Evolutionary conservation across 2,888 invertebrate species (phyloP), one percentile per base, ranked within the genome.

Genomic region (Orthonychiurus folsomi): DNA sequence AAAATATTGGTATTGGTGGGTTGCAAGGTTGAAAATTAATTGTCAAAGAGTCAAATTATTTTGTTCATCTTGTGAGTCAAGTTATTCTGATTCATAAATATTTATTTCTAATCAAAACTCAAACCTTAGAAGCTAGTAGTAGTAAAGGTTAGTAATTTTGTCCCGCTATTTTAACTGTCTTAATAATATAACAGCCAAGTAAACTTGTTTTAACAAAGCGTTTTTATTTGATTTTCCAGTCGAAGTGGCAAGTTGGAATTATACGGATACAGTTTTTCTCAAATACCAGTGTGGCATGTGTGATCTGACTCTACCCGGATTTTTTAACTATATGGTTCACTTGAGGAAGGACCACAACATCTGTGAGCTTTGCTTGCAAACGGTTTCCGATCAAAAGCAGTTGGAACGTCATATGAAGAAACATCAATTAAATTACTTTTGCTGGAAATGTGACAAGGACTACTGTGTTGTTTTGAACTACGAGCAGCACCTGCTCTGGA

Each of bases 331-430:
- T 62, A 90, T 92, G 89, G 90, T 91, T 50, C 92, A 92, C 77
- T 78, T 92, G 66, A 79, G 92, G 28, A 90, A 89, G 76, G 83
- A 84, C 67, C 92, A 92, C 77, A 86, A 87, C 75, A 85, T 87
- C 0, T 92, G 92, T 77, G 91, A 92, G 78, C 88, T 91, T 23
- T 92, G 92, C 75, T 79, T 92, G 70, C 90, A 91, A 77, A 82
- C 85, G 67, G 89, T 89, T 73, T 83, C 85, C 59, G 87, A 85
- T 75, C 91, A 91, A 75, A 83, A 85, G 69, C 85, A 86, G 70
- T 79, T 92, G 1, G 89, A 90, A 1, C 88, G 88, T 73, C 92
- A 92, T 75, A 88, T 91, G 24, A 90, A 90, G 88, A 92, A 92
- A 78, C 91, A 92, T 75, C 92, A 91, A 77, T 77, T 91, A 50